Evolutionary conservation across 2,888 invertebrate genomes (phyloP).

Genomic region (Malthinus flaveolus): DNA sequence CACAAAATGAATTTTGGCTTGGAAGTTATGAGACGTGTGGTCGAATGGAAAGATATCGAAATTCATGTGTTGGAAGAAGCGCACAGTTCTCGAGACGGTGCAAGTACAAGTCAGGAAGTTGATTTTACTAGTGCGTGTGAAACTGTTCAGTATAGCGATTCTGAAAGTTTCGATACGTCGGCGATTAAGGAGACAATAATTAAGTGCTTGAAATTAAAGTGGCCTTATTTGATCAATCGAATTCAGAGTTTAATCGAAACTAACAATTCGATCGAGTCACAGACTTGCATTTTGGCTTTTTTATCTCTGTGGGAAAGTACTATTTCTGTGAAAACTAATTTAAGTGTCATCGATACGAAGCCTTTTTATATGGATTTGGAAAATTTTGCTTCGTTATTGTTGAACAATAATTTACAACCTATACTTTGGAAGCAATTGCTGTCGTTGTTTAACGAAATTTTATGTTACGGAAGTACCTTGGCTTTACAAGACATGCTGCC

Average conservation of each 20-base stretch:
- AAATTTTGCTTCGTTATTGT: slow-evolving; percentile 72
- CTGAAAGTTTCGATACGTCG: slow-evolving; percentile 83
- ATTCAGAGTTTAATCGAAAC: slow-evolving; percentile 64
- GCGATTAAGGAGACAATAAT: slow-evolving; percentile 85
- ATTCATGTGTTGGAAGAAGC: slow-evolving; percentile 78
- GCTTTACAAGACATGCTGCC: slow-evolving; percentile 86
- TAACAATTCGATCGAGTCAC: slow-evolving; percentile 64
- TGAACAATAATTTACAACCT: slow-evolving; percentile 72
- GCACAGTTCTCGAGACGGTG: slow-evolving; percentile 47
- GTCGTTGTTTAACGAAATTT: slow-evolving; percentile 84
- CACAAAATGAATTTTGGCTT: slow-evolving; percentile 80
- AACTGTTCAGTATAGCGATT: slow-evolving; percentile 70
- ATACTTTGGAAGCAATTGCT: slow-evolving; percentile 84
- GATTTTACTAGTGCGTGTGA: slow-evolving; percentile 54
- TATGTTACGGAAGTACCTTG: slow-evolving; percentile 89
- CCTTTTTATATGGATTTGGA: slow-evolving; percentile 85
- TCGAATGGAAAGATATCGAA: slow-evolving; percentile 85
- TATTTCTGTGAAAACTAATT: slow-evolving; percentile 87
- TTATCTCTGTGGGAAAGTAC: slow-evolving; percentile 87
- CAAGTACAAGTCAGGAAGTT: slow-evolving; percentile 40
- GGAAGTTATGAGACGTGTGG: slow-evolving; percentile 82
- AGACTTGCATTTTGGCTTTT: slow-evolving; percentile 78
- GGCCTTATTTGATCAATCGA: slow-evolving; percentile 78
- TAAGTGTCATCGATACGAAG: slow-evolving; percentile 86
- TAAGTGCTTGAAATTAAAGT: slow-evolving; percentile 81